A percentile compares a stretch with the other conserved stretches of the same genome.
These are phyloP conservation scores for Eulacestoma nigropectus DNA, from an alignment of 2,113 vertebrate species.

Conservation along the genomic window DNA sequence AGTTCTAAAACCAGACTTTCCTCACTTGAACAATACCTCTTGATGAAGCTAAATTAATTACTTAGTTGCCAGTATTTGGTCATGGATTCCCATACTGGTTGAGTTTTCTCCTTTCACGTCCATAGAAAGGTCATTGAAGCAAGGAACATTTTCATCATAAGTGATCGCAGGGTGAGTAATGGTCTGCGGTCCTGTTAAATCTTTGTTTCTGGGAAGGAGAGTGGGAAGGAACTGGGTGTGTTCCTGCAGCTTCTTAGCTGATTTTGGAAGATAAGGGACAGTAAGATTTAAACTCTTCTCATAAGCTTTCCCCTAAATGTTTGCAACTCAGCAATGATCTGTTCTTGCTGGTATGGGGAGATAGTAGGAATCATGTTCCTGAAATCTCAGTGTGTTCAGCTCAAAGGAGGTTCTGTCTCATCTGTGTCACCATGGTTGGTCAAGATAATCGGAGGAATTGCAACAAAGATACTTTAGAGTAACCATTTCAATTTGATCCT, in stretches of 20 bases:
- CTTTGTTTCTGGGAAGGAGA: not conserved
- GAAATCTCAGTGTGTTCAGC: not conserved
- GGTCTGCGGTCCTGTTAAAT: not conserved
- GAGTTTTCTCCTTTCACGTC: not conserved
- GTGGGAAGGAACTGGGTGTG: not conserved
- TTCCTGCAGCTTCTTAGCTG: not conserved
- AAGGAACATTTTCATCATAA: not conserved
- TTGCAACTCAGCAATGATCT: not conserved
- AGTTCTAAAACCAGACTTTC: not conserved
- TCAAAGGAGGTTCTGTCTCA: not conserved
- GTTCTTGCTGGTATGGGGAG: not conserved
- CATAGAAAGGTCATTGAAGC: not conserved
- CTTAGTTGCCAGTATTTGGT: not conserved
- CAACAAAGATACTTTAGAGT: not conserved
- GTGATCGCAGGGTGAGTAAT: not conserved
- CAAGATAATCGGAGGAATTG: slow-evolving; percentile 8
- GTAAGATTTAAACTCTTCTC: not conserved
- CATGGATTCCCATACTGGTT: not conserved
- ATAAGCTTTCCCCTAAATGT: fast-evolving
- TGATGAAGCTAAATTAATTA: not conserved
- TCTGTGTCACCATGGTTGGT: not conserved
- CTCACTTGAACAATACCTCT: not conserved
- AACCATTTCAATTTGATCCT: not conserved
- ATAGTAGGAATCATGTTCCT: not conserved
- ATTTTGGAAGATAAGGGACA: not conserved